Conservation (phyloP, 1,140 invertebrate genomes). For the Hydropsyche tenuis region DNA sequence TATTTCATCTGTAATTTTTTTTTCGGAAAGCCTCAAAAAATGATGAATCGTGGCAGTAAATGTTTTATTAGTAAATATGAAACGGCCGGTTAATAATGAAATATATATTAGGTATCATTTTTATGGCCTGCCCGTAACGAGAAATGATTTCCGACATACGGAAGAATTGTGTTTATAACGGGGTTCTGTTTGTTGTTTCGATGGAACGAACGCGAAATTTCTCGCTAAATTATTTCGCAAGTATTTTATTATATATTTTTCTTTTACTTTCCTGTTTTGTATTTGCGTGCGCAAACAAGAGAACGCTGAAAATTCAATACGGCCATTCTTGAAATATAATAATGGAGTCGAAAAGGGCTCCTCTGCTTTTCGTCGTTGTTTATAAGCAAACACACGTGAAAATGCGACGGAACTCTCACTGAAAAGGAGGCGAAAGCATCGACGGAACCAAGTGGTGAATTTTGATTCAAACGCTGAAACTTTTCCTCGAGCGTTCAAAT, state of each 20-base stretch:
- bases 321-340: background rate
- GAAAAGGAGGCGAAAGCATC: background rate
- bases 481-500: background rate
- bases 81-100: too few species aligned
- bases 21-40: too few species aligned
- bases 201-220: background rate
- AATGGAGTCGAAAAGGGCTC: background rate
- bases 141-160: background rate
- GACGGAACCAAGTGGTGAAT: background rate
- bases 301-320: slow-evolving; percentile 19
- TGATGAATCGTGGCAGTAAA: too few species aligned
- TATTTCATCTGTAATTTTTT: too few species aligned
- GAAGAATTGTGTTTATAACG: background rate
- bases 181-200: slow-evolving; percentile 11
- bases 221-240: slow-evolving; percentile 6
- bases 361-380: background rate
- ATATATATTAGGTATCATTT: too few species aligned
- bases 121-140: too few species aligned
- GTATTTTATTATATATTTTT: background rate
- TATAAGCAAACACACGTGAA: slow-evolving; percentile 5
- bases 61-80: too few species aligned
- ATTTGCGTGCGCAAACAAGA: slow-evolving; percentile 6
- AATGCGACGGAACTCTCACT: background rate
- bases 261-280: background rate
- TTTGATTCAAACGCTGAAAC: background rate